A percentile compares a stretch with the other conserved stretches of the same genome.
Conservation (phyloP, 2,797 vertebrate species). For the Lindbergichthys nudifrons region DNA sequence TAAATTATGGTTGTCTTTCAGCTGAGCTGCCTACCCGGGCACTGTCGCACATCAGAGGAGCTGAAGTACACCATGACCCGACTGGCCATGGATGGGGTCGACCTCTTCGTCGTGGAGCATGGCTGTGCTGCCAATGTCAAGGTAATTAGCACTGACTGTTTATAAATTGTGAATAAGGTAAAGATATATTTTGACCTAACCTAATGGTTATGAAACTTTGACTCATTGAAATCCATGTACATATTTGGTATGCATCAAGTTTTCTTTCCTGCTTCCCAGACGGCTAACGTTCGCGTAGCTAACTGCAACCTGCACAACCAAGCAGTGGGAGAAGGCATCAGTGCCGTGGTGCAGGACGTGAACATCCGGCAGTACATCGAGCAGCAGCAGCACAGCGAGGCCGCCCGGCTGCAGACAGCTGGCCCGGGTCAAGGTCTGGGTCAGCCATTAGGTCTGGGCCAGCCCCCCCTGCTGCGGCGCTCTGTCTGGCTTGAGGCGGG, state of each 20-base stretch:
- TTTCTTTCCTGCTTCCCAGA: conserved; percentile 76
- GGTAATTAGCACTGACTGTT: conserved; percentile 72
- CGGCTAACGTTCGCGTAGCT: conserved; percentile 90
- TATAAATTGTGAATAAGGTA: not conserved
- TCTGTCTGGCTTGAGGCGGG: conserved; percentile 97
- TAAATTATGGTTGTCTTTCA: conserved; percentile 46
- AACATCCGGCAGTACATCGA: conserved; percentile 94
- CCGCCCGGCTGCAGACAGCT: conserved; percentile 69
- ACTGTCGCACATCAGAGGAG: conserved; percentile 94
- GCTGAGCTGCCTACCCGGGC: conserved; percentile 87
- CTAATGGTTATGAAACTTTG: not conserved
- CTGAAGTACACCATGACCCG: conserved; percentile 98
- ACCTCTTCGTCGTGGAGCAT: conserved; percentile 94
- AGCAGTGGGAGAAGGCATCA: conserved; percentile 95
- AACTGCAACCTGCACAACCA: conserved; percentile 99
- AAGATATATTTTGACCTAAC: not conserved
- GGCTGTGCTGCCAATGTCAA: conserved; percentile 95
- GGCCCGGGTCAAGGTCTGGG: conserved; percentile 72
- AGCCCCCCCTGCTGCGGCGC: conserved; percentile 89
- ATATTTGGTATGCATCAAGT: not conserved
- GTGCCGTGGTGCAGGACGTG: conserved; percentile 93
- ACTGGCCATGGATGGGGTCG: conserved; percentile 92
- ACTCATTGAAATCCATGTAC: not conserved
- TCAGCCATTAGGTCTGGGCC: conserved; percentile 81
- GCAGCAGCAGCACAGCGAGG: conserved; percentile 82